phyloP scores from a whole-genome alignment of 2,113 vertebrate species.

The Sinocyclocheilus maitianheensis region DNA sequence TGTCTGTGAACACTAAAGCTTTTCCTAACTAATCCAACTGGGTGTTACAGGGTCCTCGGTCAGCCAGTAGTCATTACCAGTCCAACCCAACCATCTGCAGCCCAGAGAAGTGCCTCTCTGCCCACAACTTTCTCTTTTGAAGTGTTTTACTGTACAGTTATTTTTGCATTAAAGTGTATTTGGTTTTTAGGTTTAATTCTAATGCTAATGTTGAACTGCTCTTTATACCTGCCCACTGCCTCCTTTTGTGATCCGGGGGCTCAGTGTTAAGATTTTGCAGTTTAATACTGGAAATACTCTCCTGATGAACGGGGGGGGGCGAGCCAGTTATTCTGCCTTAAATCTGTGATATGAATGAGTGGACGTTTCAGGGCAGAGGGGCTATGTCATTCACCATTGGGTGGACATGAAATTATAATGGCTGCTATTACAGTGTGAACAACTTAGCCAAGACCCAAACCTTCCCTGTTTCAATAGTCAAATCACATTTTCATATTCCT shows the following conservation, averaged over 20 bases:
- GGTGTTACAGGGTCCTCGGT: constrained; percentile 45
- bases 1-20: constrained; percentile 72
- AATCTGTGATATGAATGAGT: constrained; percentile 58
- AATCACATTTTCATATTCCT: constrained; percentile 18
- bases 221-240: background rate
- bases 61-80: constrained; percentile 36
- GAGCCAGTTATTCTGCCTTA: constrained; percentile 51
- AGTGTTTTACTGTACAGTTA: background rate
- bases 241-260: background rate
- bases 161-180: constrained; percentile 36
- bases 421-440: constrained; percentile 39
- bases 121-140: background rate
- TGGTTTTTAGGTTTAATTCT: constrained; percentile 1
- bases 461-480: constrained; percentile 4
- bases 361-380: constrained; percentile 70
- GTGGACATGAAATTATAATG: background rate
- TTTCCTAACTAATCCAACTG: constrained; percentile 60
- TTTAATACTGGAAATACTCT: constrained; percentile 9
- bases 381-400: constrained; percentile 40
- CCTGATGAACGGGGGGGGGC: constrained; percentile 18
- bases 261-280: background rate
- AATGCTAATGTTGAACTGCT: background rate
- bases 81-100: constrained; percentile 16
- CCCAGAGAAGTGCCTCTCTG: constrained; percentile 42
- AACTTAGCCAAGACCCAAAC: constrained; percentile 66